Evolutionary conservation across 2,888 invertebrate genomes (phyloP).

Genomic region (Ennomos erosarius): DNA sequence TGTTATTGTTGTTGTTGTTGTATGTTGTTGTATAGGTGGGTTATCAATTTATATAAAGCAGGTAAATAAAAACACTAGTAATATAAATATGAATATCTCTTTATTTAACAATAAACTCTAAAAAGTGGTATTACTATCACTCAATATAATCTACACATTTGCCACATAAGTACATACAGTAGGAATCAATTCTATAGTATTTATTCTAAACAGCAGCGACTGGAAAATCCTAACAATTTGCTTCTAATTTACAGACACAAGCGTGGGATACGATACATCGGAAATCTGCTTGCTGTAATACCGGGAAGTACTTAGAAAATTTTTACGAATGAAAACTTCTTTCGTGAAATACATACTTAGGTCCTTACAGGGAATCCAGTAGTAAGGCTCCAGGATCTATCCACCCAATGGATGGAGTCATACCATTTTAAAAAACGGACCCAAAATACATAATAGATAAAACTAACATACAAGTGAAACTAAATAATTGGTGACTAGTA

Average conservation of each 20-base stretch:
- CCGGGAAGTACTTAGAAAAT: constrained; percentile 1
- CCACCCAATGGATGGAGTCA: no score
- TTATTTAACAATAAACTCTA: constrained; percentile 83
- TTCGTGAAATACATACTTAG: no score
- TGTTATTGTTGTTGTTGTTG: no score
- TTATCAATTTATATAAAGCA: no score
- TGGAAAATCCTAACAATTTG: constrained; percentile 12
- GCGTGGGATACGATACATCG: constrained; percentile 23
- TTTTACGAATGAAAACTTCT: neutral
- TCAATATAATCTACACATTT: constrained; percentile 27
- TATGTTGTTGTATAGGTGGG: no score
- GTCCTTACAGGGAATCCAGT: no score
- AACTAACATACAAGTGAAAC: no score
- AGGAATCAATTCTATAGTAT: constrained; percentile 21
- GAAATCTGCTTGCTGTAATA: constrained; percentile 17
- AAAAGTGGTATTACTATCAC: constrained; percentile 77
- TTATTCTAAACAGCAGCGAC: constrained; percentile 21
- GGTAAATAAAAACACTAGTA: constrained; percentile 43
- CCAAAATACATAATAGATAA: no score
- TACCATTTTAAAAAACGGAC: no score
- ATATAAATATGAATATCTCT: constrained; percentile 79
- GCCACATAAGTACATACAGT: constrained; percentile 31
- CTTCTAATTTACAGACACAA: constrained; percentile 29
- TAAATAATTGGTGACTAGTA: no score
- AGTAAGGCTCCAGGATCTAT: no score